Percentiles rank a stretch among this genome's conserved stretches.
phyloP scores from a whole-genome alignment of 2,888 invertebrate species.

The Cantharis flavilabris region DNA sequence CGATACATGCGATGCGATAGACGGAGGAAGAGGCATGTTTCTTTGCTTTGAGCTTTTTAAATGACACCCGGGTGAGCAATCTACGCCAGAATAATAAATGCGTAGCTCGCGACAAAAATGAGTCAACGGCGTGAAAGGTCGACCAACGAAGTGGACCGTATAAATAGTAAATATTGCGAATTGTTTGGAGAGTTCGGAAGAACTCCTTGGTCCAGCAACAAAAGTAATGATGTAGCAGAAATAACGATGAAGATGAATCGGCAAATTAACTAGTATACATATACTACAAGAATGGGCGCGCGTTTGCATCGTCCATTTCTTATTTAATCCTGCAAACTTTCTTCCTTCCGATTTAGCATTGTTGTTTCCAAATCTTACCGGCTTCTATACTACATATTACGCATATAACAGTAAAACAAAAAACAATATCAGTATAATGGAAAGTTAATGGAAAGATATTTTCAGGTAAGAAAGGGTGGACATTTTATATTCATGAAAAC shows the following conservation, averaged over 20 bases:
- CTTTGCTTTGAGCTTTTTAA: slow-evolving; percentile 44
- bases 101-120: slow-evolving; percentile 40
- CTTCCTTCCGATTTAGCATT: not conserved
- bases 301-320: slow-evolving; percentile 24
- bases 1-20: slow-evolving; percentile 23
- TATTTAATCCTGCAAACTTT: slow-evolving; percentile 21
- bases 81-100: slow-evolving; percentile 44
- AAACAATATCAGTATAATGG: not conserved
- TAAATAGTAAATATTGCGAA: slow-evolving; percentile 12
- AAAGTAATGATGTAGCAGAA: slow-evolving; percentile 28
- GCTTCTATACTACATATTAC: not conserved
- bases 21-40: slow-evolving; percentile 35
- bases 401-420: not conserved
- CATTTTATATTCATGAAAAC: not conserved
- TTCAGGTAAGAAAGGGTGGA: not conserved
- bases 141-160: slow-evolving; percentile 23
- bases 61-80: slow-evolving; percentile 46
- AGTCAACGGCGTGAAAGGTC: slow-evolving; percentile 35
- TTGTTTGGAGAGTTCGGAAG: slow-evolving; percentile 1
- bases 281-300: slow-evolving; percentile 8
- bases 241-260: slow-evolving; percentile 31
- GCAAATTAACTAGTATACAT: slow-evolving; percentile 15
- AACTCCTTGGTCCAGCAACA: slow-evolving; percentile 15
- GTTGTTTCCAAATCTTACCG: not conserved
- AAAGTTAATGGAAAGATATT: not conserved